Conservation (phyloP, 2,113 vertebrate genomes). For the Serilophus lunatus region DNA sequence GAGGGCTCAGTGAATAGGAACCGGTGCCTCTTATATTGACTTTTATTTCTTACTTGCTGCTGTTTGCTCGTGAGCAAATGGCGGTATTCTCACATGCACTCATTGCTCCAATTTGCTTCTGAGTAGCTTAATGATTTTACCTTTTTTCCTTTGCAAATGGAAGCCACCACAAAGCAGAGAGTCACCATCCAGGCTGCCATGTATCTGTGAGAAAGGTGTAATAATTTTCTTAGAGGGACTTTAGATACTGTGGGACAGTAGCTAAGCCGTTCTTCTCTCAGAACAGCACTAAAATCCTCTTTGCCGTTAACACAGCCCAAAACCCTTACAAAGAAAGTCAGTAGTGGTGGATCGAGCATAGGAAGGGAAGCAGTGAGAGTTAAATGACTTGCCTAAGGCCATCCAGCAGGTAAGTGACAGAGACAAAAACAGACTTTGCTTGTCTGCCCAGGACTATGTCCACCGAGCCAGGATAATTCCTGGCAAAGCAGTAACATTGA, state of each 20-base stretch:
- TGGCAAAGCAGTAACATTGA: neutral
- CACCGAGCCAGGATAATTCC: constrained; percentile 28
- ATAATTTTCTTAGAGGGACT: neutral
- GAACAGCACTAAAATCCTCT: neutral
- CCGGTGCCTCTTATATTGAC: constrained; percentile 7
- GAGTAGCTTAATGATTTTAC: neutral
- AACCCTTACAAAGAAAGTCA: neutral
- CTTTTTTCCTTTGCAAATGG: neutral
- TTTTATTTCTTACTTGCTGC: constrained; percentile 18
- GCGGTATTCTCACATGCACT: constrained; percentile 11
- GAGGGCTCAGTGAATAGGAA: neutral
- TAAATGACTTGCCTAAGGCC: neutral
- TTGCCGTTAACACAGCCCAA: neutral
- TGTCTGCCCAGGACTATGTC: neutral
- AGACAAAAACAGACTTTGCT: neutral
- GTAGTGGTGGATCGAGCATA: neutral
- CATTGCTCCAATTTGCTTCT: neutral
- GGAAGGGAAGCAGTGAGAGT: neutral
- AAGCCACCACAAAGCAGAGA: neutral
- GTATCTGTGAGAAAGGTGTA: neutral
- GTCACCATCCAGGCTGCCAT: fast-evolving
- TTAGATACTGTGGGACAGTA: neutral
- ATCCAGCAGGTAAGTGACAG: constrained; percentile 16
- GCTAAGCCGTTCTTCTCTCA: neutral
- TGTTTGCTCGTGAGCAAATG: constrained; percentile 42